phyloP scores from a whole-genome alignment of 2,113 vertebrate species.

The Mungos mungo region DNA sequence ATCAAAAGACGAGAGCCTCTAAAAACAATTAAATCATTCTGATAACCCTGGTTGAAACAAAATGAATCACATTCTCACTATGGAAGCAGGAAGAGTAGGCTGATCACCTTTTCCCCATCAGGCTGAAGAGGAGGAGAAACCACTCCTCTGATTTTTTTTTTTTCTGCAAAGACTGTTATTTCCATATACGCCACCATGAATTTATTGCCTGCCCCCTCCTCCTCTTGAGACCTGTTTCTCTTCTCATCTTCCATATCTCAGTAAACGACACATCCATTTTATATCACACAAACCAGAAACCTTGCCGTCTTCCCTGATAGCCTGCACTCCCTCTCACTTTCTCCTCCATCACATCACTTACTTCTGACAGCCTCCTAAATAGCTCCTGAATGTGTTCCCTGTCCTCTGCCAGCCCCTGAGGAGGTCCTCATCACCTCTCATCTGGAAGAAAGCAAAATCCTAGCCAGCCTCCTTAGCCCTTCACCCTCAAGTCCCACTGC shows the following conservation, averaged over 20 bases:
- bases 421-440: background rate
- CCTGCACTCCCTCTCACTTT: background rate
- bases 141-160: background rate
- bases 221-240: background rate
- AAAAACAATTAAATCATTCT: background rate
- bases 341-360: background rate
- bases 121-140: background rate
- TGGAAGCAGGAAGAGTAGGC: background rate
- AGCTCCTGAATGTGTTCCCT: background rate
- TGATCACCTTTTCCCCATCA: background rate
- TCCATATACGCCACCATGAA: background rate
- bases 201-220: background rate
- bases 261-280: conserved; percentile 24
- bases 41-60: background rate
- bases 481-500: background rate
- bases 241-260: background rate
- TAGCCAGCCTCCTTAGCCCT: background rate
- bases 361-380: background rate
- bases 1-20: background rate
- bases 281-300: conserved; percentile 37
- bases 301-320: background rate
- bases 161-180: background rate
- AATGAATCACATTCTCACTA: background rate
- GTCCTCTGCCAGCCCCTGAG: background rate
- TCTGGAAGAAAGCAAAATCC: background rate